A percentile compares a stretch with the other conserved stretches of the same genome.
These are phyloP conservation scores for Crotalus horridus DNA, from an alignment of 2,113 vertebrate species.

Conservation along the genomic window DNA sequence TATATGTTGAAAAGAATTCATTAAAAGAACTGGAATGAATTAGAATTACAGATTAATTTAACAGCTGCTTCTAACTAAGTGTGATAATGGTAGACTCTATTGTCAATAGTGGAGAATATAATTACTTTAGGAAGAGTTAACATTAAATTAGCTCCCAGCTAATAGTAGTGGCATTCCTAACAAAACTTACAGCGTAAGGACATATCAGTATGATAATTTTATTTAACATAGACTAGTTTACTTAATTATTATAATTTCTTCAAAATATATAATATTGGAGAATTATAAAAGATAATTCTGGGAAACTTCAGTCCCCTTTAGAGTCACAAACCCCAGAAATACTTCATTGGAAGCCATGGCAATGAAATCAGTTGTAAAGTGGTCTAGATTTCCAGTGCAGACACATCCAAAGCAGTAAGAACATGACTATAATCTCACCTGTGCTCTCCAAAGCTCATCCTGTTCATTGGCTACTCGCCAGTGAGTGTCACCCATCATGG, in stretches of 20 bases:
- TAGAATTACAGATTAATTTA: neutral
- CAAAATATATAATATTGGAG: neutral
- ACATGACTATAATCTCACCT: constrained; percentile 69
- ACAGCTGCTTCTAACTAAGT: neutral
- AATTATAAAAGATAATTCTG: neutral
- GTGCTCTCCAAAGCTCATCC: constrained; percentile 91
- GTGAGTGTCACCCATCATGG: constrained; percentile 96
- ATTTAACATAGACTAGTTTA: neutral
- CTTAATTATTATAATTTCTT: neutral
- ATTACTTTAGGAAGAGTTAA: neutral
- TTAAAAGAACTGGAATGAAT: neutral
- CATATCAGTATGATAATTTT: neutral
- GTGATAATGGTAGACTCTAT: neutral
- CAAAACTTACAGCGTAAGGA: neutral
- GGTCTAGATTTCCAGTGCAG: neutral
- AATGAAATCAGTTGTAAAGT: neutral
- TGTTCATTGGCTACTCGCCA: constrained; percentile 88
- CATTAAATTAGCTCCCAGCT: neutral
- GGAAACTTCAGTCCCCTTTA: neutral
- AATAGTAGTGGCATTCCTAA: neutral
- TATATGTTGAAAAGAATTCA: neutral
- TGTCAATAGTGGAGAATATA: neutral
- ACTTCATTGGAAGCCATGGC: neutral
- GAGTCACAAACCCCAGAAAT: neutral
- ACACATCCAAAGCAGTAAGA: neutral